Conservation (phyloP, 1,140 invertebrate species). For the Phenacoccus solenopsis region DNA sequence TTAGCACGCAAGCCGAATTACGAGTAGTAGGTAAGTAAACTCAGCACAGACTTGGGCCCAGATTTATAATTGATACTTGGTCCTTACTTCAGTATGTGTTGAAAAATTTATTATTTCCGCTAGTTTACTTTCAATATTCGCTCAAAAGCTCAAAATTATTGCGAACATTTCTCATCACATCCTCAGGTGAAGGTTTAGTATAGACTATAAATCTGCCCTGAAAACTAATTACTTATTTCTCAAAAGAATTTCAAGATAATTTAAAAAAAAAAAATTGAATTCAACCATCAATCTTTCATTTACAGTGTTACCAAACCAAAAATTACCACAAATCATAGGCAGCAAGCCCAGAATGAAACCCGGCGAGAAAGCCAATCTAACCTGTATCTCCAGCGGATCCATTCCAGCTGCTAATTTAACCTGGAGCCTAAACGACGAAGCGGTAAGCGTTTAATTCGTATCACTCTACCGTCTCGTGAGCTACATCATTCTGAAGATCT, state of each 20-base stretch:
- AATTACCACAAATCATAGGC: not conserved
- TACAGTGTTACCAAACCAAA: constrained; percentile 8
- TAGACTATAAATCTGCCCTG: no score
- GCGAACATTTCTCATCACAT: no score
- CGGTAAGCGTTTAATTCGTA: no score
- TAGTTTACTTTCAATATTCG: no score
- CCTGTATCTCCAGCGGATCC: constrained; percentile 59
- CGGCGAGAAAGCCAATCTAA: constrained; percentile 54
- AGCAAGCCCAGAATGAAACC: constrained; percentile 27
- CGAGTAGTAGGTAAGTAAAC: constrained; percentile 27
- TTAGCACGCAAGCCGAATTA: constrained; percentile 22
- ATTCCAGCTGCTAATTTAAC: constrained; percentile 69
- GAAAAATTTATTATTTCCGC: no score
- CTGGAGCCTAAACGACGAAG: constrained; percentile 69
- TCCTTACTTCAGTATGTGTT: no score
- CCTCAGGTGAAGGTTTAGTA: no score
- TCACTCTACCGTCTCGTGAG: no score
- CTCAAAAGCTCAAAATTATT: no score
- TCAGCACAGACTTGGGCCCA: no score
- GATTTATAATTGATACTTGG: no score
- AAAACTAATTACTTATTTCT: not conserved
- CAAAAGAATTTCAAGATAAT: not conserved
- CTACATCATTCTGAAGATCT: no score
- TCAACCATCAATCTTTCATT: not conserved
- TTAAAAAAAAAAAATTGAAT: not conserved